Conservation (phyloP, 2,888 invertebrate genomes). For the Alviniconcha strummeri region DNA sequence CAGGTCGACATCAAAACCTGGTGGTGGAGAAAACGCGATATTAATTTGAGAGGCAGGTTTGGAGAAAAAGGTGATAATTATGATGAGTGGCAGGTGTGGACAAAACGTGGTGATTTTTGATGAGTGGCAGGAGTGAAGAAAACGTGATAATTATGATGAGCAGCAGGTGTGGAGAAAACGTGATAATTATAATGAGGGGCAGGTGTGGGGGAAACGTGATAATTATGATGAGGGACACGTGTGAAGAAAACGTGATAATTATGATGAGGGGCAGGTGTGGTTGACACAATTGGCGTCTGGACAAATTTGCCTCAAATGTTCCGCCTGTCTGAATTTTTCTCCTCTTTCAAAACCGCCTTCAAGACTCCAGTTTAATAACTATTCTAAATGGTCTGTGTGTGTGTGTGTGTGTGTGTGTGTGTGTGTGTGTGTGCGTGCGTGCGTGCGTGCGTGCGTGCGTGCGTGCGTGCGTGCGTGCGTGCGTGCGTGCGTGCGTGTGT, state of each 20-base stretch:
- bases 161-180: no score
- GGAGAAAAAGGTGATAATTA: no score
- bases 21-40: no score
- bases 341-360: no score
- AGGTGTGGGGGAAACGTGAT: not conserved
- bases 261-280: not conserved
- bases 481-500: conserved; percentile 11
- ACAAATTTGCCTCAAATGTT: no score
- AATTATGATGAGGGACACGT: not conserved
- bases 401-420: not conserved
- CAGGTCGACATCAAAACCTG: not conserved
- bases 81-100: no score
- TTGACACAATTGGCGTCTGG: not conserved
- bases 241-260: not conserved
- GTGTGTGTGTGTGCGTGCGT: not conserved
- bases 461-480: not conserved
- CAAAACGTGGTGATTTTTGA: no score
- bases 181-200: not conserved
- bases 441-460: not conserved
- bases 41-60: no score
- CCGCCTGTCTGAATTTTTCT: no score
- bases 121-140: no score
- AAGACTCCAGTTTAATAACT: not conserved
- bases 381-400: no score
- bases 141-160: no score